phyloP scores from a whole-genome alignment of 1,140 invertebrate genomes.

The Chironomus striatipennis region DNA sequence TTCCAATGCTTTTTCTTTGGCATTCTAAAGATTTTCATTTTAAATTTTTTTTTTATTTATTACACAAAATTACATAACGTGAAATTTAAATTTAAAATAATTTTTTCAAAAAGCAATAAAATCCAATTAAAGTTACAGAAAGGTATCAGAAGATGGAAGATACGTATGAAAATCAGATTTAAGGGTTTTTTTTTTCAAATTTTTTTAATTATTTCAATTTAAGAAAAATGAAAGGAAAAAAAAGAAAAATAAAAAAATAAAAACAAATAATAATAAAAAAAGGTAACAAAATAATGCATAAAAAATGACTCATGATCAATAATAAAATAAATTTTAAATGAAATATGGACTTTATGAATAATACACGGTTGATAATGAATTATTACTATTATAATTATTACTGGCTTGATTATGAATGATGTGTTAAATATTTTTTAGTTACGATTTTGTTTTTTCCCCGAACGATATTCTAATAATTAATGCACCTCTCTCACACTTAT shows the following conservation, averaged over 20 bases:
- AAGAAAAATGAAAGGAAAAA: neutral
- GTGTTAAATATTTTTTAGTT: neutral
- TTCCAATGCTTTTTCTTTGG: neutral
- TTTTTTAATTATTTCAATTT: neutral
- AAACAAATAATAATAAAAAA: slow-evolving; percentile 25
- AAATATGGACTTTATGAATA: too few species aligned
- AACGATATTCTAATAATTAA: neutral
- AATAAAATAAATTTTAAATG: too few species aligned
- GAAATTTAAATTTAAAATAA: too few species aligned
- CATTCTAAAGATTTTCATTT: neutral
- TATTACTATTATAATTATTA: neutral
- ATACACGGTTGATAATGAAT: neutral
- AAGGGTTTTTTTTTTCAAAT: too few species aligned
- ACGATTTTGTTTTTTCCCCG: neutral
- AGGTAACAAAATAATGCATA: slow-evolving; percentile 17
- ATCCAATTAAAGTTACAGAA: neutral
- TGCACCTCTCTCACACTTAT: too few species aligned
- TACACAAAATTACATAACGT: neutral
- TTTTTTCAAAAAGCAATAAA: neutral
- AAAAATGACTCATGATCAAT: neutral
- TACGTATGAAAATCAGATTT: slow-evolving; percentile 3
- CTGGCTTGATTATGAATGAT: neutral
- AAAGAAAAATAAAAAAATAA: slow-evolving; percentile 16
- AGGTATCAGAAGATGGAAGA: neutral
- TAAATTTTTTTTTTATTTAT: neutral